Evolutionary conservation across 2,888 invertebrate genomes (phyloP).

Genomic region (Deilephila porcellus): DNA sequence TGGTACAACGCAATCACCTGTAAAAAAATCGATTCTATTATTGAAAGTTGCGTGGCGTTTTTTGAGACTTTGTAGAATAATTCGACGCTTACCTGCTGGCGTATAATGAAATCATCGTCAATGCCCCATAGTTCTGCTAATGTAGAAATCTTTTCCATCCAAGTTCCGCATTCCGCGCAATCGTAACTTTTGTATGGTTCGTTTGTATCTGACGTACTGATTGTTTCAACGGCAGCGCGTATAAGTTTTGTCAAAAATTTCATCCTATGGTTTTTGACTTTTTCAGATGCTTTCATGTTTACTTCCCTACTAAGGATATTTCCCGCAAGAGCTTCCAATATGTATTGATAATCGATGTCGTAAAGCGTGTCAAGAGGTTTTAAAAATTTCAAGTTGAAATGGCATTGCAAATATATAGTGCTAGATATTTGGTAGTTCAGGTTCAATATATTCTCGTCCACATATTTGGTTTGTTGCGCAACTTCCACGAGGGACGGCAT

Average conservation of each 20-base stretch:
- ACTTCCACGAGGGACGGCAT: conserved; percentile 90
- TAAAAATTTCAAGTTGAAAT: conserved; percentile 89
- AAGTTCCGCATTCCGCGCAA: conserved; percentile 76
- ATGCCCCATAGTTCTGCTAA: conserved; percentile 92
- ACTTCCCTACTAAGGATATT: conserved; percentile 80
- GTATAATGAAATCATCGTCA: conserved; percentile 88
- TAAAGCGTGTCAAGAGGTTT: conserved; percentile 91
- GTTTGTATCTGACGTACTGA: conserved; percentile 85
- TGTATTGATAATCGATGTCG: conserved; percentile 88
- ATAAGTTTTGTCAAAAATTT: conserved; percentile 91
- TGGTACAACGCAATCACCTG: conserved; percentile 86
- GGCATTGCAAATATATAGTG: conserved; percentile 91
- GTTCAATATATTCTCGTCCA: conserved; percentile 90
- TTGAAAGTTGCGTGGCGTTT: not conserved
- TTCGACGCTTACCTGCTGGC: conserved; percentile 89
- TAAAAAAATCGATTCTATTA: conserved; percentile 33
- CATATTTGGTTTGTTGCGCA: conserved; percentile 90
- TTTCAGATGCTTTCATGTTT: conserved; percentile 87
- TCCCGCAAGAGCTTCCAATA: conserved; percentile 78
- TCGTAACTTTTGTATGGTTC: conserved; percentile 74
- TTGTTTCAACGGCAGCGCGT: conserved; percentile 89
- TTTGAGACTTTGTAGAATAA: not conserved
- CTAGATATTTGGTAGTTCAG: conserved; percentile 92
- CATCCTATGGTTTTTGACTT: conserved; percentile 87
- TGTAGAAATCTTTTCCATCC: conserved; percentile 89